Evolutionary conservation across 2,888 invertebrate genomes (phyloP), one percentile per base, ranked within the genome.

Genomic region (Pediacus dermestoides): DNA sequence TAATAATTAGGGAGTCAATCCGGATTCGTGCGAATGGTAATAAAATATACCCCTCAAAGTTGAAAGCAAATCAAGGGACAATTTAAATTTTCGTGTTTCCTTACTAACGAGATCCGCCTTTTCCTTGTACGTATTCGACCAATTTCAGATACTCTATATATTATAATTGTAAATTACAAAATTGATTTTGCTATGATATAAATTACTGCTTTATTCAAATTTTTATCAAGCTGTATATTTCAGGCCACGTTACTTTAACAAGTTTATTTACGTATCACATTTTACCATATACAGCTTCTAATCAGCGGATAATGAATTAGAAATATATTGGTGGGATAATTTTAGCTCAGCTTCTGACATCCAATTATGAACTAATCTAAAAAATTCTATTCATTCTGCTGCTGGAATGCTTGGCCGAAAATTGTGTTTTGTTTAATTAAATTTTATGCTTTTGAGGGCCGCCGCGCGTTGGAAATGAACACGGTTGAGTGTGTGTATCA

Each of bases 61-160:
- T 23, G 23, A 23, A n/a, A 11, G 28, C 48, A 32, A 48, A 43
- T 36, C 43, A 28, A 31, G 52, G 51, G 52, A 53, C 52, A 41
- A 56, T 55, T 58, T 55, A 49, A 55, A 51, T 56, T 51, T 53
- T 51, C 58, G 51, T 58, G 58, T 56, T 54, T 53, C 44, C 49
- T 53, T 53, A 30, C 52, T 55, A 55, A 58, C 52, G 52, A 58
- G 58, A 37, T 51, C 52, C 60, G 60, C 60, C 60, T 51, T 54
- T 60, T 53, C 51, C 52, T 53, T 60, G 60, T 60, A 48, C 37
- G 38, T 45, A 51, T 44, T 38, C 46, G 43, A 34, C 51, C 50
- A 46, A 45, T 50, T 55, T 45, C 37, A 43, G 44, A 54, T 52
- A 50, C 48, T 38, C 49, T 27, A 30, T 44, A 31, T 34, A 56